Evolutionary conservation across 2,797 vertebrate genomes (phyloP), one percentile per base, ranked within the genome.

Genomic region (Pangasius macronema): DNA sequence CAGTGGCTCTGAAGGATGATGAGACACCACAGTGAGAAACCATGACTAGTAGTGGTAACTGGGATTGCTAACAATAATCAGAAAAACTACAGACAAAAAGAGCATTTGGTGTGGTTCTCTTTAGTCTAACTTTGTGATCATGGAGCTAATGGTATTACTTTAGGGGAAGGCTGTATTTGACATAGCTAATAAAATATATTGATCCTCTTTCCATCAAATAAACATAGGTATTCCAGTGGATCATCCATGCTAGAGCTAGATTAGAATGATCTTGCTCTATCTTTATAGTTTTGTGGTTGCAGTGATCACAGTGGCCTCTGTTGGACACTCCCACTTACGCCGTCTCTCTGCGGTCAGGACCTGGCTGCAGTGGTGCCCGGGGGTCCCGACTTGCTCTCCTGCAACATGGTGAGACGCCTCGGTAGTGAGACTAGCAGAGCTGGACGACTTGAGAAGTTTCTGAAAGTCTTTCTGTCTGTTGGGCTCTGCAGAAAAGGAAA

Each of bases 1-100:
- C 92, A 99, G 94, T 2, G 98, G 98, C 93, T 99, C 98, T 99
- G 91, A 68, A 20, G 76, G 36, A 72, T 51, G 18, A 72, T 42
- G 85, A 39, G 42, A 80, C 2, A 80, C 83, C 49, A 11, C 22
- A 68, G 33, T 84, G 51, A 53, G 39, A 46, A 63, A 82, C 30
- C 82, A 81, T 33, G 30, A 81, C 10, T 49, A 57, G 20, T 22
- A 65, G 2, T 1, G 20, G 10, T 14, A 53, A 61, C n/a, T 18
- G 13, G 2, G 36, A 84, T 76, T 70, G 55, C 13, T 3, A 81
- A 59, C 30, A 42, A 85, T 82, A 42, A 85, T 82, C 22, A 67
- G 16, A 39, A 36, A 46, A 55, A 24, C 22, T 11, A 8, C 30
- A 61, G 42, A 61, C 4, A 51, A 61, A 22, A 63, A 11, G 9